Percentiles rank a stretch among this genome's conserved stretches.
phyloP scores from a whole-genome alignment of 1,140 invertebrate species.

The Pachyrhynchus sulphureomaculatus region DNA sequence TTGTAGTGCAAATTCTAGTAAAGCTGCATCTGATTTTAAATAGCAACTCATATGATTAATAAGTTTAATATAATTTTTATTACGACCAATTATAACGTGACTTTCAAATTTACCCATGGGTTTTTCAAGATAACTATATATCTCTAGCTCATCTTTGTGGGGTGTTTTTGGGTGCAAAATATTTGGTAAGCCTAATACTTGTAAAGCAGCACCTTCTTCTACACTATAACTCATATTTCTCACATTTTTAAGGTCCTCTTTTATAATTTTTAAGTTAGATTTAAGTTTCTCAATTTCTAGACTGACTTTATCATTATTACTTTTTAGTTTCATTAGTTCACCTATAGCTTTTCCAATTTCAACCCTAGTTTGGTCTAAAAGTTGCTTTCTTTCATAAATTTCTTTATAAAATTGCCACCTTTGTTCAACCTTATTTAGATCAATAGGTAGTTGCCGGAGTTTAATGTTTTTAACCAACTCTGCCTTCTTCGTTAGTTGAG shows the following conservation, averaged over 20 bases:
- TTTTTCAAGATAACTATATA: constrained; percentile 52
- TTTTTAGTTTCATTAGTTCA: constrained; percentile 46
- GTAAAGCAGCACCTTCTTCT: constrained; percentile 60
- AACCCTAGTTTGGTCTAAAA: constrained; percentile 51
- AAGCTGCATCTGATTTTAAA: constrained; percentile 61
- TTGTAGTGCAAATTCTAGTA: constrained; percentile 64
- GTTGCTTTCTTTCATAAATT: constrained; percentile 49
- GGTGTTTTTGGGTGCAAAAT: constrained; percentile 64
- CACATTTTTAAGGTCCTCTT: constrained; percentile 61
- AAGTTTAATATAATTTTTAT: constrained; percentile 59
- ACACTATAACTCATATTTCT: constrained; percentile 59
- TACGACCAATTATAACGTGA: constrained; percentile 61
- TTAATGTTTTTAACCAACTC: constrained; percentile 55
- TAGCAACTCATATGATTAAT: constrained; percentile 60
- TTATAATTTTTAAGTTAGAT: constrained; percentile 57
- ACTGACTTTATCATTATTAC: constrained; percentile 43
- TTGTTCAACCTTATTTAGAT: constrained; percentile 53
- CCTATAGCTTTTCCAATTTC: constrained; percentile 47
- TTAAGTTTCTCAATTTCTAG: constrained; percentile 54
- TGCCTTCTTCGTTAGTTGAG: constrained; percentile 54
- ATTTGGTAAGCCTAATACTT: constrained; percentile 66
- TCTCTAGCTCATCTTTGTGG: constrained; percentile 45
- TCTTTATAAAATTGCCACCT: constrained; percentile 57
- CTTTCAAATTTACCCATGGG: constrained; percentile 42
- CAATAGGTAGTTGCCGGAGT: constrained; percentile 52